Conservation (phyloP, 2,888 invertebrate species). For the Catocala nupta region DNA sequence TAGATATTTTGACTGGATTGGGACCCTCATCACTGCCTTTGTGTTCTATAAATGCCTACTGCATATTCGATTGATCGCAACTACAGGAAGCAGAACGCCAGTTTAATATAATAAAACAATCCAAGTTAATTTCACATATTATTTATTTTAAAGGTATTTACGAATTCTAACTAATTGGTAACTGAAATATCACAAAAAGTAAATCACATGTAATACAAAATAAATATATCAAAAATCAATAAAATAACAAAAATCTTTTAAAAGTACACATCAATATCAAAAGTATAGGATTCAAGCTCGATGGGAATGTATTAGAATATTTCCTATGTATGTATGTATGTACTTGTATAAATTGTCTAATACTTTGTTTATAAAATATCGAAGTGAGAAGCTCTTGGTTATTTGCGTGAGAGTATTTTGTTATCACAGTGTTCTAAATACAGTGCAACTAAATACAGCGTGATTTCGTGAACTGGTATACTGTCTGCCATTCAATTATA, state of each 20-base stretch:
- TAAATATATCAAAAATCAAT: constrained; percentile 40
- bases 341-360: constrained; percentile 63
- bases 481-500: constrained; percentile 31
- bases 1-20: constrained; percentile 37
- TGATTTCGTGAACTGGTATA: constrained; percentile 39
- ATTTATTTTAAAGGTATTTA: constrained; percentile 53
- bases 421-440: constrained; percentile 71
- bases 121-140: constrained; percentile 37
- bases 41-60: constrained; percentile 17
- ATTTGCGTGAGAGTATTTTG: constrained; percentile 66
- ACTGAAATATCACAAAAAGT: constrained; percentile 68
- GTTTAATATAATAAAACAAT: constrained; percentile 40
- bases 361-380: constrained; percentile 54
- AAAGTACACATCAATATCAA: constrained; percentile 54
- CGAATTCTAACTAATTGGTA: constrained; percentile 47
- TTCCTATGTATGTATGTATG: constrained; percentile 37
- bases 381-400: constrained; percentile 63
- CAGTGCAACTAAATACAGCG: constrained; percentile 63
- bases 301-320: constrained; percentile 57
- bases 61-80: constrained; percentile 9
- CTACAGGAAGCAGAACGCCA: constrained; percentile 6
- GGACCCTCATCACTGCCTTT: constrained; percentile 36
- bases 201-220: constrained; percentile 55
- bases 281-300: constrained; percentile 69
- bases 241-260: constrained; percentile 45